Percentiles rank a stretch among this genome's conserved stretches.
phyloP scores from a whole-genome alignment of 2,113 vertebrate genomes.

The Danionella cerebrum region DNA sequence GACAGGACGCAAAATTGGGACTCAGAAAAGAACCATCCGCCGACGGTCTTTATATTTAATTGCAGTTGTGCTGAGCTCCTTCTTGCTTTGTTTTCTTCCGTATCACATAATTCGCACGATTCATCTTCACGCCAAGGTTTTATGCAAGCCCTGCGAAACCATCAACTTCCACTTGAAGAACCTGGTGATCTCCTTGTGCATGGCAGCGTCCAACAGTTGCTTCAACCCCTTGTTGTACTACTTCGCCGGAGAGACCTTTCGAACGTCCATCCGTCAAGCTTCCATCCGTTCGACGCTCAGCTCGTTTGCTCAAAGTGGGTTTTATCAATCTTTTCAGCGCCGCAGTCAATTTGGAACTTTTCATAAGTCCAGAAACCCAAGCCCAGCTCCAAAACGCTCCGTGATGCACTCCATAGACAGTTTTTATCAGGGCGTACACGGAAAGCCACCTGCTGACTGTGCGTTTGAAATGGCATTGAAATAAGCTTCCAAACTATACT shows the following conservation, averaged over 20 bases:
- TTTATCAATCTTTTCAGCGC: background rate
- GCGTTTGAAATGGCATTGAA: too few species aligned
- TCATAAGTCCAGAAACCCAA: background rate
- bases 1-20: accelerated
- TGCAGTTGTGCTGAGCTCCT: constrained; percentile 49
- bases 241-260: constrained; percentile 55
- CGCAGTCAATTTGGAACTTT: background rate
- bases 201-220: constrained; percentile 58
- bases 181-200: constrained; percentile 54
- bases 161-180: constrained; percentile 33
- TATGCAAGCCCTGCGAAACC: background rate
- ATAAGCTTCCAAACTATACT: too few species aligned
- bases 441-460: background rate
- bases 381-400: background rate
- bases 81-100: constrained; percentile 65
- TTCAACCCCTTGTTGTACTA: constrained; percentile 66
- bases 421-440: too few species aligned
- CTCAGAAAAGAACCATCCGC: accelerated
- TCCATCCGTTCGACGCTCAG: background rate
- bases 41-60: constrained; percentile 46
- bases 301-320: background rate
- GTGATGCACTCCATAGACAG: background rate
- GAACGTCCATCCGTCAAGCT: background rate
- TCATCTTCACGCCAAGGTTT: constrained; percentile 48
- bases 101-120: constrained; percentile 56